Base-by-base conservation (phyloP, 2,113 vertebrate genomes). In the Chaenocephalus aceratus region DNA sequence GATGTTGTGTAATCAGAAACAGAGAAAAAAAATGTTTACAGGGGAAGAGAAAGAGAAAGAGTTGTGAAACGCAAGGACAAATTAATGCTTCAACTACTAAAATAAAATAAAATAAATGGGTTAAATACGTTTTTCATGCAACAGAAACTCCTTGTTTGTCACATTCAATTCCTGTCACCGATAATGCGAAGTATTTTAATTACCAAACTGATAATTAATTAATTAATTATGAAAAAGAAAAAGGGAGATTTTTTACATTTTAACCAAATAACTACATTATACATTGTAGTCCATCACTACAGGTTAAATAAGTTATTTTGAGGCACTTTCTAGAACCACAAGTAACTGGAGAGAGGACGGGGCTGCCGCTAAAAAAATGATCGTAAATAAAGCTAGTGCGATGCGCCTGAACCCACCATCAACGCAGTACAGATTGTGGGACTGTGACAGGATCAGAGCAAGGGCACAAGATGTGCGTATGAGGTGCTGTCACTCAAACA, bases 381-480 rank as follows among this genome's bases (percentile, higher is more conserved):
- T 85, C 87, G 75, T 86, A 93, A 92, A 87, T 88, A 90, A 85
- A 80, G 78, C 86, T 62, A 75, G 82, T 92, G 91, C 93, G 89
- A 93, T 90, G 86, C 80, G 89, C 91, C 86, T 68, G 66, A 87
- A 93, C 86, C 89, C 89, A 90, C 15, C 61, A 10, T 90, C 86
- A 78, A 65, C 72, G 71, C 64, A 54, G 77, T 41, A 60, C 72
- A 72, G 72, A 81, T 57, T 83, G 87, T 71, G 60, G 61, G 68
- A 59, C 65, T 80, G 72, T 82, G 88, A 91, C 87, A 77, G 79
- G 83, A 92, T 88, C 83, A 84, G 86, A 89, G 80, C 77, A 46
- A 89, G 79, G 77, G 87, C 84, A 74, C 56, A 57, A 73, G 73
- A 91, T 45, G 30, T 53, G 69, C 12, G 36, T 84, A 84, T 91